phyloP scores from a whole-genome alignment of 2,888 invertebrate species.

The Cheilosia urbana region DNA sequence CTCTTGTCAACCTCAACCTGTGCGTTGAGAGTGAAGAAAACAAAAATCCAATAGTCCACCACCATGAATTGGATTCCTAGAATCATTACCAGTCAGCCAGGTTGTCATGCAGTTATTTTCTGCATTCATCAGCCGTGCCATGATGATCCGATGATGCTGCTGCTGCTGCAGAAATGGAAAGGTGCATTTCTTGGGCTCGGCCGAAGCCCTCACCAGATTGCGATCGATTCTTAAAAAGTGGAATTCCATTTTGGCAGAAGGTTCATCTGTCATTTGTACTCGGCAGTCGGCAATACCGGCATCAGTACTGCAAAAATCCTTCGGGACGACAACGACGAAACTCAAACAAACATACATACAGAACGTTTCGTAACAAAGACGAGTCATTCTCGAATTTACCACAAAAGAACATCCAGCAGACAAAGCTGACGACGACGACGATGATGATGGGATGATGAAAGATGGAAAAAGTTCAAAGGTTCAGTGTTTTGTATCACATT shows the following conservation, averaged over 20 bases:
- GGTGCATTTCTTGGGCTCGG: slow-evolving; percentile 61
- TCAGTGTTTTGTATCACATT: slow-evolving; percentile 70
- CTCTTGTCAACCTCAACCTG: slow-evolving; percentile 67
- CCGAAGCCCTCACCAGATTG: slow-evolving; percentile 61
- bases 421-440: slow-evolving; percentile 7
- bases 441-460: slow-evolving; percentile 66
- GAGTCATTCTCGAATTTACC: slow-evolving; percentile 16
- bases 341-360: neutral
- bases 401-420: slow-evolving; percentile 34
- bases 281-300: slow-evolving; percentile 42
- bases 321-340: slow-evolving; percentile 25
- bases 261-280: slow-evolving; percentile 11
- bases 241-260: slow-evolving; percentile 17
- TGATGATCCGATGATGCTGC: slow-evolving; percentile 30
- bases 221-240: slow-evolving; percentile 55
- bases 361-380: slow-evolving; percentile 57
- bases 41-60: slow-evolving; percentile 63
- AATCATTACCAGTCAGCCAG: slow-evolving; percentile 66
- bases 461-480: slow-evolving; percentile 74
- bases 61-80: slow-evolving; percentile 65
- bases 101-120: neutral
- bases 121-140: slow-evolving; percentile 40
- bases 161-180: slow-evolving; percentile 56
- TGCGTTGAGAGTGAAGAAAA: slow-evolving; percentile 27
- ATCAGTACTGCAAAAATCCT: slow-evolving; percentile 10